phyloP scores from a whole-genome alignment of 2,113 vertebrate species.

The Phaethornis superciliosus region DNA sequence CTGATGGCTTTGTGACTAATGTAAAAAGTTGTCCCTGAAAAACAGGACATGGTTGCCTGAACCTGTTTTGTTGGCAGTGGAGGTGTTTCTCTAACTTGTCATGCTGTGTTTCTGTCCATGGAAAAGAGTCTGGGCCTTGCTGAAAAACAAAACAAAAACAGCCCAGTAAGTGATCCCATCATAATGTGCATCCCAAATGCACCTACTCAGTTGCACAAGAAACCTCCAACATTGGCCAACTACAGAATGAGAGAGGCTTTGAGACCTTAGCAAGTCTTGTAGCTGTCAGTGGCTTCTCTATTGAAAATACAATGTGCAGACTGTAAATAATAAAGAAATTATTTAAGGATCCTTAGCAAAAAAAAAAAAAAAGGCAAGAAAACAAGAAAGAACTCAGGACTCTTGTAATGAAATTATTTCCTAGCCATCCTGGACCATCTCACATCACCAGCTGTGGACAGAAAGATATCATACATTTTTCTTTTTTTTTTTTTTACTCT shows the following conservation, averaged over 20 bases:
- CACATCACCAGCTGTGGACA: neutral
- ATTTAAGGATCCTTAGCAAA: neutral
- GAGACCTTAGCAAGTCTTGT: neutral
- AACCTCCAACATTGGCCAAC: neutral
- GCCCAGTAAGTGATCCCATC: neutral
- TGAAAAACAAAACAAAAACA: neutral
- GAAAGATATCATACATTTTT: neutral
- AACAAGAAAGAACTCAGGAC: neutral
- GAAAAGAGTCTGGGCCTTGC: neutral
- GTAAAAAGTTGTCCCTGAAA: constrained; percentile 20
- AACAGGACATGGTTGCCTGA: constrained; percentile 11
- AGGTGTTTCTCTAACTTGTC: neutral
- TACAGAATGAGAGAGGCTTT: neutral
- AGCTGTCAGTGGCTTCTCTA: neutral
- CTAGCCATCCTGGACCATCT: neutral
- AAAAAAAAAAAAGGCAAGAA: too few relatives aligned
- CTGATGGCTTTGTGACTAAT: constrained; percentile 43
- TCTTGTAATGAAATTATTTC: neutral
- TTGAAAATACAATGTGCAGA: neutral
- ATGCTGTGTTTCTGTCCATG: neutral
- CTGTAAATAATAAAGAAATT: too few relatives aligned
- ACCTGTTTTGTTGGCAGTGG: constrained; percentile 38
- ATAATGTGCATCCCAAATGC: neutral
- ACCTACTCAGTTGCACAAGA: neutral
- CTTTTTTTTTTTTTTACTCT: neutral